Base-by-base conservation (phyloP, 2,797 vertebrate genomes). In the Anguilla obscura region DNA sequence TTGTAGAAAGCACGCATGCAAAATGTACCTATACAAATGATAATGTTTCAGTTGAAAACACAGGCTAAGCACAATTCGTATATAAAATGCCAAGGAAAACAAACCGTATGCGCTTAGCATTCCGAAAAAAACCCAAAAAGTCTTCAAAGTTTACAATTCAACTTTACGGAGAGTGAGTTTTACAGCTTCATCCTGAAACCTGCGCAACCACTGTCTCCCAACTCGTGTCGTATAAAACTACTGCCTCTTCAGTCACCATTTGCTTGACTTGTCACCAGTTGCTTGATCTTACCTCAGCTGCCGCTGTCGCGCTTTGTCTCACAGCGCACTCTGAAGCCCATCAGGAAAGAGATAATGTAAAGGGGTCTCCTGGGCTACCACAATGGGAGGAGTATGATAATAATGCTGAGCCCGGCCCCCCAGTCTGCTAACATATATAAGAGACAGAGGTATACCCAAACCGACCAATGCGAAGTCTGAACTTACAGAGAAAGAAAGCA, bases 311-410 rank as follows among this genome's bases (percentile, higher is more conserved):
- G 85, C 87, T 84, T 90, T 83, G 88, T 74, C 89, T 76, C 71
- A 45, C 79, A 84, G 87, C 63, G 91, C 91, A 90, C 91, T 92
- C 92, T 89, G 93, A 69, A 87, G 90, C 91, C 90, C 88, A 90
- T 88, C 90, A 86, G 92, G 91, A 90, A 90, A 88, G 90, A 93
- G 93, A 94, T 93, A 92, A 91, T 92, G 88, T 91, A 91, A 92
- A 86, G 91, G 93, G 91, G 92, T 95, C 94, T 93, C 91, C 89
- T 88, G 91, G 93, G 92, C 94, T 95, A 92, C 94, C 93, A 95
- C 93, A 93, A 95, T 96, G 95, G 96, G 96, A 96, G 96, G 96
- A 96, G 95, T 95, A 91, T 94, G 92, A 91, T 93, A 95, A 93
- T 93, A 91, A 91, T 91, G 90, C 92, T 66, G 92, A 93, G 95